phyloP scores from a whole-genome alignment of 2,113 vertebrate genomes.

The Hippocampus barbouri region DNA sequence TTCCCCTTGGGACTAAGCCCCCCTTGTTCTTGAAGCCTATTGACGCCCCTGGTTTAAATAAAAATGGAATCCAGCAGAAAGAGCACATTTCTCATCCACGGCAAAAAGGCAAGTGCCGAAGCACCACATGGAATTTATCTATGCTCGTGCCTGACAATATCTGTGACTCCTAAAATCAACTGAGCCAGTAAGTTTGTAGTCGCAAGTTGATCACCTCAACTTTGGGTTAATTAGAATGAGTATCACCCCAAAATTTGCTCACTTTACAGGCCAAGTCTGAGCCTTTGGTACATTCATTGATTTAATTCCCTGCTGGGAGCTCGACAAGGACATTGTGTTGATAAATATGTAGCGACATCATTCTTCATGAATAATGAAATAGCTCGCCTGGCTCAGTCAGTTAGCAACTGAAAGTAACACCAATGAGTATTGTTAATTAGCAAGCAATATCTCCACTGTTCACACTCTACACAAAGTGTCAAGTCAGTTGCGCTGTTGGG shows the following conservation, averaged over 20 bases:
- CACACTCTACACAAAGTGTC: conserved; percentile 2
- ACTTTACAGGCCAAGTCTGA: background rate
- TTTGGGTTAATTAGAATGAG: background rate
- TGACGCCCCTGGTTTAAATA: too few relatives aligned
- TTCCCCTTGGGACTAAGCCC: too few relatives aligned
- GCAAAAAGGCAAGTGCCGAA: too few relatives aligned
- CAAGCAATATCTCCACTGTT: conserved; percentile 1
- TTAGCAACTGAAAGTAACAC: background rate
- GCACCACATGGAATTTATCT: too few relatives aligned
- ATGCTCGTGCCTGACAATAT: too few relatives aligned
- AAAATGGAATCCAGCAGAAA: too few relatives aligned
- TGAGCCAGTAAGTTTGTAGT: background rate
- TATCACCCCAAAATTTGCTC: background rate
- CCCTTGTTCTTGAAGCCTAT: too few relatives aligned
- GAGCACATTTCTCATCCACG: too few relatives aligned
- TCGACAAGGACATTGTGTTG: background rate
- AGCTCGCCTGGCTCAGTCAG: background rate
- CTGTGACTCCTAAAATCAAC: background rate
- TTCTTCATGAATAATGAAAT: background rate
- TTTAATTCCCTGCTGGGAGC: background rate
- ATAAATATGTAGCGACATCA: conserved; percentile 7
- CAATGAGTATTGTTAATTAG: background rate
- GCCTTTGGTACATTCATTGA: background rate
- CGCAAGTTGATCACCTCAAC: background rate
- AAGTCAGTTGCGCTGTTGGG: background rate